A percentile compares a stretch with the other conserved stretches of the same genome.
phyloP scores from a whole-genome alignment of 1,140 invertebrate species.

The Spodoptera litura region DNA sequence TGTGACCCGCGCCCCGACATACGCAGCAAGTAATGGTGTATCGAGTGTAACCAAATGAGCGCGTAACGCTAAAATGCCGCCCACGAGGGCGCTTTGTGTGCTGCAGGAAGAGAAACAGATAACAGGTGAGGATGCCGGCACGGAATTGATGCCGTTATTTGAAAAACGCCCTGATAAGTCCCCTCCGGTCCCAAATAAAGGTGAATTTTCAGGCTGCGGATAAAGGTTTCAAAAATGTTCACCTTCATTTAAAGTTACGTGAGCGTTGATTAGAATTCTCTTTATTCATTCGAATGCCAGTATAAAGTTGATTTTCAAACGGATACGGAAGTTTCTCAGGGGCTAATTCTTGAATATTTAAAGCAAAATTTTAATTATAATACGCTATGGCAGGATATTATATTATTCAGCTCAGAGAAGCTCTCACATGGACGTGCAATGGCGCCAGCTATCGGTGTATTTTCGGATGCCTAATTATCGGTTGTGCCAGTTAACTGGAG shows the following conservation, averaged over 20 bases:
- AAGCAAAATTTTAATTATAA: conserved; percentile 24
- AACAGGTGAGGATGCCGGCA: conserved; percentile 65
- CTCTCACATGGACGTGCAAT: background rate
- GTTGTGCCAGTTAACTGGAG: conserved; percentile 28
- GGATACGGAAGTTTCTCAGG: conserved; percentile 30
- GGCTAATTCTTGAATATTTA: conserved; percentile 31
- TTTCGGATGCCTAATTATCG: conserved; percentile 43
- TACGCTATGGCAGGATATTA: conserved; percentile 5
- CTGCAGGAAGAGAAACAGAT: conserved; percentile 66
- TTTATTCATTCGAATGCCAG: conserved; percentile 50
- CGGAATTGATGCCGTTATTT: conserved; percentile 69
- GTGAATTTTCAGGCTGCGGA: conserved; percentile 59
- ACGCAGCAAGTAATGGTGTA: conserved; percentile 60
- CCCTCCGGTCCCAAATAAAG: conserved; percentile 64
- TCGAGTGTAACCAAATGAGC: conserved; percentile 61
- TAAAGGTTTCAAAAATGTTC: conserved; percentile 65
- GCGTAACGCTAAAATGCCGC: conserved; percentile 54
- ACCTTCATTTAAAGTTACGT: conserved; percentile 65
- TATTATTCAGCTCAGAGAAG: conserved; percentile 10
- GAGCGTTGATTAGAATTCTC: conserved; percentile 59
- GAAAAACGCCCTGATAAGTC: conserved; percentile 71
- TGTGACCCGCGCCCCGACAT: conserved; percentile 43
- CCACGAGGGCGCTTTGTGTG: conserved; percentile 57
- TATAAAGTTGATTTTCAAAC: conserved; percentile 39
- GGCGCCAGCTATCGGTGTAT: conserved; percentile 23